These are phyloP conservation scores for Felis catus DNA, from an alignment of 2,113 vertebrate genomes.

Conservation along the genomic window DNA sequence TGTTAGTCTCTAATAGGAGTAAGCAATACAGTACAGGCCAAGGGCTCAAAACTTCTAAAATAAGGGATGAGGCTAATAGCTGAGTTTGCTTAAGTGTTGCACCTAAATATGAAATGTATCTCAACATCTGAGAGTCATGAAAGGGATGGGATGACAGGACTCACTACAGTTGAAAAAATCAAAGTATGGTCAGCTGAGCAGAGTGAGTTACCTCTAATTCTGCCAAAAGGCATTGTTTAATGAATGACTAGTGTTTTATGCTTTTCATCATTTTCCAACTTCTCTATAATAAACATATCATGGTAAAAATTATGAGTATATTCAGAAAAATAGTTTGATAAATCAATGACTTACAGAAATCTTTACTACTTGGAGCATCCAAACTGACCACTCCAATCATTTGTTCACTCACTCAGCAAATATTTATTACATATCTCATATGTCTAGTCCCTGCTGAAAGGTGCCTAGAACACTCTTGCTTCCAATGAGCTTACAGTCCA, in stretches of 20 bases:
- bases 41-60: neutral
- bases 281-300: neutral
- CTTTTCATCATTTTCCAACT: neutral
- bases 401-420: neutral
- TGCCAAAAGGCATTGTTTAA: neutral
- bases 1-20: neutral
- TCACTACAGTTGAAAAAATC: neutral
- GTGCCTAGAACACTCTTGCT: neutral
- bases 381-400: neutral
- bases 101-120: neutral
- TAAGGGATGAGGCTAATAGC: neutral
- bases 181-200: neutral
- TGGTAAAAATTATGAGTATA: neutral
- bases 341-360: neutral
- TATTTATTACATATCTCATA: neutral
- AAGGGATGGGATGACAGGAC: neutral
- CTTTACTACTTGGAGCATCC: neutral
- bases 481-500: neutral
- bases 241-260: neutral
- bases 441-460: neutral
- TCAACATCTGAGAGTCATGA: neutral
- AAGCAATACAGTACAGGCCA: accelerated
- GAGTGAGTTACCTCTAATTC: neutral
- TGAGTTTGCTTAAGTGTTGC: neutral
- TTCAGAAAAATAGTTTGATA: neutral